Percentiles rank a stretch among this genome's conserved stretches.
Evolutionary conservation across 2,113 vertebrate genomes (phyloP).

Genomic region (Ageneiosus marmoratus): DNA sequence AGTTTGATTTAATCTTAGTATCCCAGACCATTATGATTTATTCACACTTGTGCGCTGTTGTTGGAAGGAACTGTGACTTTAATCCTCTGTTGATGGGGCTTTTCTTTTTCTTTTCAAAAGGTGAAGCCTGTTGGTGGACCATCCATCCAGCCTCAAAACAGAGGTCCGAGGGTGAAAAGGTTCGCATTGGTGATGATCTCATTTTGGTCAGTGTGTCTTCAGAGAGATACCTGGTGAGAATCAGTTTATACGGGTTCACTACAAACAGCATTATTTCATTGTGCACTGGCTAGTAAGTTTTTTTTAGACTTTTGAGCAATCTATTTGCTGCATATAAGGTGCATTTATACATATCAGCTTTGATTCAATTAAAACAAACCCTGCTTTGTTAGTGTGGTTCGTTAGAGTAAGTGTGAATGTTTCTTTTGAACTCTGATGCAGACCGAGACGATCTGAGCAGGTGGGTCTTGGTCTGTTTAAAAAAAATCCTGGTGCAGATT

Average conservation of each 20-base stretch:
- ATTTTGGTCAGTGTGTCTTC: slow-evolving; percentile 96
- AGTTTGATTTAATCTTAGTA: not conserved
- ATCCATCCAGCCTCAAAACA: slow-evolving; percentile 97
- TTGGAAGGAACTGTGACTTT: not conserved
- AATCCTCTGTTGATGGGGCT: not conserved
- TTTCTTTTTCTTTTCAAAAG: slow-evolving; percentile 63
- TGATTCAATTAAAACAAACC: no score
- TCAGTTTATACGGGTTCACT: not conserved
- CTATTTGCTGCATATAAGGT: no score
- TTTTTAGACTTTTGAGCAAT: no score
- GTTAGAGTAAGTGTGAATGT: no score
- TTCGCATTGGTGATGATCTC: slow-evolving; percentile 94
- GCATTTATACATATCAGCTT: no score
- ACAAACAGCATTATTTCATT: not conserved
- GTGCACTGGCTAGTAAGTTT: not conserved
- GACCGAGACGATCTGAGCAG: no score
- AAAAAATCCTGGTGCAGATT: no score
- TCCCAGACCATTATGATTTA: not conserved
- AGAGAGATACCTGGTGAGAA: slow-evolving; percentile 89
- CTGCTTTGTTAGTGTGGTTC: no score
- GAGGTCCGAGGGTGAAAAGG: slow-evolving; percentile 95
- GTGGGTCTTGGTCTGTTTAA: no score
- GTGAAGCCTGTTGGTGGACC: slow-evolving; percentile 97
- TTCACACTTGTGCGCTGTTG: not conserved
- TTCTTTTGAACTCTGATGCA: no score